phyloP scores from a whole-genome alignment of 1,140 invertebrate genomes.

The Holotrichia oblita region DNA sequence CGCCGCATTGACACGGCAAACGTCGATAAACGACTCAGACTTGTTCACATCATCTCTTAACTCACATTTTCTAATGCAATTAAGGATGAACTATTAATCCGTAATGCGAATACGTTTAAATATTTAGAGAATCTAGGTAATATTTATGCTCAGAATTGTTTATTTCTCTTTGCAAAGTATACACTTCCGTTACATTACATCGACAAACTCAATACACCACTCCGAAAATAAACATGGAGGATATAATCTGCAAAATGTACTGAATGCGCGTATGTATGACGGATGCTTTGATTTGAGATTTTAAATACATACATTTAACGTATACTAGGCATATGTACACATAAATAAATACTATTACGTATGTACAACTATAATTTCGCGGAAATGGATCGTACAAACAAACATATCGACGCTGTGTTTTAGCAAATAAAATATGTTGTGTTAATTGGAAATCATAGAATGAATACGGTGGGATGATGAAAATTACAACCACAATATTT shows the following conservation, averaged over 20 bases:
- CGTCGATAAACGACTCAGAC: too few species aligned
- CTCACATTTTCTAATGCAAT: background rate
- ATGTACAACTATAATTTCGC: background rate
- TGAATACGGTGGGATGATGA: background rate
- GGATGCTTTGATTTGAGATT: background rate
- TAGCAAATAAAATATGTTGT: background rate
- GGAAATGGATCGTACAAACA: background rate
- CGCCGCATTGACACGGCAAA: too few species aligned
- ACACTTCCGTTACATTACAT: conserved; percentile 4
- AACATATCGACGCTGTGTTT: background rate
- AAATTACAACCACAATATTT: background rate
- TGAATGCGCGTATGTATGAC: background rate
- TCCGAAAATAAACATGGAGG: background rate
- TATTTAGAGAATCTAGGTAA: background rate
- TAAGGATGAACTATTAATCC: background rate
- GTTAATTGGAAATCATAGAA: background rate
- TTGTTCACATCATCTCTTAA: too few species aligned
- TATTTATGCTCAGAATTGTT: background rate
- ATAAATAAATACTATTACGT: background rate
- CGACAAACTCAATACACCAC: background rate
- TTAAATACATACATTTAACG: background rate
- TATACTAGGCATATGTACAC: background rate
- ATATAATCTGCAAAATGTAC: background rate
- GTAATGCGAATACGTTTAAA: background rate
- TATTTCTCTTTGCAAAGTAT: conserved; percentile 2